A percentile compares a stretch with the other conserved stretches of the same genome.
These are phyloP conservation scores for Neomorphus geoffroyi DNA, from an alignment of 2,797 vertebrate species.

Conservation along the genomic window DNA sequence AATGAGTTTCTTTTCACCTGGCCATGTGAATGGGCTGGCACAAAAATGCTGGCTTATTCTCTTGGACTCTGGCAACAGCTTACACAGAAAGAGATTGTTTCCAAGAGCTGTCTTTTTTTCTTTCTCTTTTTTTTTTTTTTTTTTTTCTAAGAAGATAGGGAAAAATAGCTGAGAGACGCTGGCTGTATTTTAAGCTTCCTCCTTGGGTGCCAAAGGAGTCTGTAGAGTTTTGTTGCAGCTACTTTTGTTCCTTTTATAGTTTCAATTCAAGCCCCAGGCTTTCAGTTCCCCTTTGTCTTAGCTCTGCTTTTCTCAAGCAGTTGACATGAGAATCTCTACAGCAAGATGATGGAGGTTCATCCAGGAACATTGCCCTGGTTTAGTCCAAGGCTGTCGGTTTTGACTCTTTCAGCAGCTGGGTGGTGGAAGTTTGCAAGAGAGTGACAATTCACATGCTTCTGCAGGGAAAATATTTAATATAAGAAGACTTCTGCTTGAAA, in stretches of 20 bases:
- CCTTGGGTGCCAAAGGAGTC: slow-evolving; percentile 75
- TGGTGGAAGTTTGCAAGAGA: background rate
- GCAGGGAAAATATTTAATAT: background rate
- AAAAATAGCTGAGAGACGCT: background rate
- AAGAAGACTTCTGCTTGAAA: background rate
- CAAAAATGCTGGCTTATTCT: slow-evolving; percentile 23
- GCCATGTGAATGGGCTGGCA: slow-evolving; percentile 61
- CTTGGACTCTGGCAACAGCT: slow-evolving; percentile 13
- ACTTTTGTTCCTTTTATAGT: slow-evolving; percentile 71
- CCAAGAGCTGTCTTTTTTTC: background rate
- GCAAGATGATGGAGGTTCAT: slow-evolving; percentile 24
- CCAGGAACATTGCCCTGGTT: background rate
- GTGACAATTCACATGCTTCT: background rate
- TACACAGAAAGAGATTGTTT: slow-evolving; percentile 49
- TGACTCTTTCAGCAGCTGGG: background rate
- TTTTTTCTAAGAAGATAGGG: background rate
- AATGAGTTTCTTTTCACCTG: slow-evolving; percentile 80
- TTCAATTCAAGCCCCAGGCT: slow-evolving; percentile 50
- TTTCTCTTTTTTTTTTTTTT: background rate
- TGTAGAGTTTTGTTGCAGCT: slow-evolving; percentile 69
- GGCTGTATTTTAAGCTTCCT: slow-evolving; percentile 72
- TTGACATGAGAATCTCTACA: slow-evolving; percentile 24
- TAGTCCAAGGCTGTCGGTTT: background rate
- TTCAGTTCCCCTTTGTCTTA: slow-evolving; percentile 57
- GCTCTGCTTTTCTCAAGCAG: slow-evolving; percentile 53